A percentile compares a stretch with the other conserved stretches of the same genome.
These are phyloP conservation scores for Drosophila phalerata DNA, from an alignment of 2,888 invertebrate genomes.

Conservation along the genomic window DNA sequence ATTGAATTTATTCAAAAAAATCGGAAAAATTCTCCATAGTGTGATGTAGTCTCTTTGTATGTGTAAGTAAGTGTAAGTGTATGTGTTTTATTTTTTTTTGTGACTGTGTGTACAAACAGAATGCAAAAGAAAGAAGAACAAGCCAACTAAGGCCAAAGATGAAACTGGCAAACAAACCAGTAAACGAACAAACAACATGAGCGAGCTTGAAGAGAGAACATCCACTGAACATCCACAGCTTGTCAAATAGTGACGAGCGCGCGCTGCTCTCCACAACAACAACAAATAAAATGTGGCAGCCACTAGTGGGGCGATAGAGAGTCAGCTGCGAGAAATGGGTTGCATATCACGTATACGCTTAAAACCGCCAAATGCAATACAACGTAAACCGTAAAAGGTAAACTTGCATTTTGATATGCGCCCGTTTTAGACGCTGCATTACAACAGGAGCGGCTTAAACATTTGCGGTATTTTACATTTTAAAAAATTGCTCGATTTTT, in stretches of 20 bases:
- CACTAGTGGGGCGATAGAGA: neutral
- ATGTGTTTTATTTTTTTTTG: neutral
- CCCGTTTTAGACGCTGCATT: conserved; percentile 56
- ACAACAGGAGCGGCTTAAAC: conserved; percentile 23
- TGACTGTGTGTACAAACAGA: conserved; percentile 42
- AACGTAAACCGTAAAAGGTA: conserved; percentile 62
- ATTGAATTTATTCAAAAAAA: no score
- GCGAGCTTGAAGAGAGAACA: conserved; percentile 41
- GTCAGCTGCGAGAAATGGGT: conserved; percentile 18
- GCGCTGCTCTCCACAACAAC: conserved; percentile 61
- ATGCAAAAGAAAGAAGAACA: conserved; percentile 68
- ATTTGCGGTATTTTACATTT: neutral
- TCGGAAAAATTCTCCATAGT: no score
- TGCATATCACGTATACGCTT: conserved; percentile 68
- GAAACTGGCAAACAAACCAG: conserved; percentile 56
- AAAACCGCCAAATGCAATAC: conserved; percentile 58
- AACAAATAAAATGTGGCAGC: conserved; percentile 51
- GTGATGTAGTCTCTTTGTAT: neutral
- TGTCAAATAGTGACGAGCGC: conserved; percentile 71
- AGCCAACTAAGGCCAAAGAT: conserved; percentile 47
- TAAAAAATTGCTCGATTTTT: no score
- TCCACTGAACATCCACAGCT: conserved; percentile 39
- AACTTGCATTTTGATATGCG: conserved; percentile 72
- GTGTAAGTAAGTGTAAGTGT: neutral
- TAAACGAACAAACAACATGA: conserved; percentile 52